These are phyloP conservation scores for Phorcus lineatus DNA, from an alignment of 2,888 invertebrate genomes.

Conservation along the genomic window DNA sequence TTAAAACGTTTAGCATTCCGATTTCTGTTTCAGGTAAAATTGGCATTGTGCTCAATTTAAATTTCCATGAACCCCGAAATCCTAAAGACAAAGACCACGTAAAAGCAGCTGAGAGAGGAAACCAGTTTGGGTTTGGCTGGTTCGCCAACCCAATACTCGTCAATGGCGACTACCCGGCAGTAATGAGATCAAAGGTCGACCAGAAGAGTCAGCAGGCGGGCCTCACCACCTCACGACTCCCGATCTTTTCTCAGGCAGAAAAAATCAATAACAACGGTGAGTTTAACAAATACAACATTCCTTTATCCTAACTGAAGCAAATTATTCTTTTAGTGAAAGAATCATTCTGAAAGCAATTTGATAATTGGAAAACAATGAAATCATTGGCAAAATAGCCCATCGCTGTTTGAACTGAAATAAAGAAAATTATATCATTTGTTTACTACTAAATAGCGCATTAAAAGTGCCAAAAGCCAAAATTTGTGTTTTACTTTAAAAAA, in stretches of 20 bases:
- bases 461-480: too few relatives aligned
- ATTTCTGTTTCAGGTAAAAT: neutral
- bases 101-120: constrained; percentile 43
- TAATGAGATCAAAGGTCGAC: constrained; percentile 52
- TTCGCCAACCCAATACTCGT: constrained; percentile 67
- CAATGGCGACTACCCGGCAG: constrained; percentile 77
- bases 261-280: neutral
- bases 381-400: too few relatives aligned
- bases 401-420: too few relatives aligned
- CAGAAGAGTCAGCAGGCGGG: neutral
- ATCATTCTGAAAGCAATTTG: too few relatives aligned
- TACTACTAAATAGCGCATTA: too few relatives aligned
- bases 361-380: too few relatives aligned
- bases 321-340: too few relatives aligned
- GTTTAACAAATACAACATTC: neutral
- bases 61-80: constrained; percentile 49
- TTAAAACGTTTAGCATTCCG: too few relatives aligned
- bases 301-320: too few relatives aligned
- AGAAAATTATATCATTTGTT: too few relatives aligned
- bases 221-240: neutral
- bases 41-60: neutral
- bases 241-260: neutral
- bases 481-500: too few relatives aligned
- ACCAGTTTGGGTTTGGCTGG: constrained; percentile 60
- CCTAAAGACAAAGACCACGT: constrained; percentile 48